A percentile compares a stretch with the other conserved stretches of the same genome.
These are phyloP conservation scores for Apamea crenata DNA, from an alignment of 2,888 invertebrate species.

Conservation along the genomic window DNA sequence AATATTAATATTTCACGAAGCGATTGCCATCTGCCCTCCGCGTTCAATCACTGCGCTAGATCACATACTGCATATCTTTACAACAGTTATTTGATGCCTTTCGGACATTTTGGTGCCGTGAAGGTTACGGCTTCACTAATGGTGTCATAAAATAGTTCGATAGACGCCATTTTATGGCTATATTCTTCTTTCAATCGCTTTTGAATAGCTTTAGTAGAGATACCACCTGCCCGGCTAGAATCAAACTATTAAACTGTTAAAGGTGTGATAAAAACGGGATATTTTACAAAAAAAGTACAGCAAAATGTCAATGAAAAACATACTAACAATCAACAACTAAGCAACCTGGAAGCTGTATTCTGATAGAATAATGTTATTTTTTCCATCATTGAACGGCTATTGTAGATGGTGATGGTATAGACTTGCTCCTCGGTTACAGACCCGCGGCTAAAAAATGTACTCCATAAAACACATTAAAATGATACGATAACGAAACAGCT, in stretches of 20 bases:
- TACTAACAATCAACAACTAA: background rate
- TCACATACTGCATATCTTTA: conserved; percentile 23
- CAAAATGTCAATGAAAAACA: background rate
- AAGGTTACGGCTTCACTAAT: conserved; percentile 34
- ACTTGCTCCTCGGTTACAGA: background rate
- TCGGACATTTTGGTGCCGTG: conserved; percentile 10
- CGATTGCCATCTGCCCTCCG: background rate
- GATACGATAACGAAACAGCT: conserved; percentile 7
- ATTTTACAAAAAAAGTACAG: background rate
- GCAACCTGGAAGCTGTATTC: background rate
- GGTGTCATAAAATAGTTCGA: conserved; percentile 54
- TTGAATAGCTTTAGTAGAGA: conserved; percentile 48
- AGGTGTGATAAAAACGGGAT: background rate
- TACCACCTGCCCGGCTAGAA: conserved; percentile 4
- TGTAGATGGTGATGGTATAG: background rate
- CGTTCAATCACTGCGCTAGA: background rate
- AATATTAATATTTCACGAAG: conserved; percentile 2
- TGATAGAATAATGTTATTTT: background rate
- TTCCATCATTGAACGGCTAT: background rate
- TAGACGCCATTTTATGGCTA: conserved; percentile 44
- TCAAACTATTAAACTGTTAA: conserved; percentile 15
- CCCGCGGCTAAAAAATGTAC: background rate
- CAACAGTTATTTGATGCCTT: conserved; percentile 6
- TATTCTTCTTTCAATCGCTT: conserved; percentile 44
- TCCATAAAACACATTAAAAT: background rate